These are phyloP conservation scores for Hystrix cristata DNA, from an alignment of 2,113 vertebrate genomes.

Conservation along the genomic window DNA sequence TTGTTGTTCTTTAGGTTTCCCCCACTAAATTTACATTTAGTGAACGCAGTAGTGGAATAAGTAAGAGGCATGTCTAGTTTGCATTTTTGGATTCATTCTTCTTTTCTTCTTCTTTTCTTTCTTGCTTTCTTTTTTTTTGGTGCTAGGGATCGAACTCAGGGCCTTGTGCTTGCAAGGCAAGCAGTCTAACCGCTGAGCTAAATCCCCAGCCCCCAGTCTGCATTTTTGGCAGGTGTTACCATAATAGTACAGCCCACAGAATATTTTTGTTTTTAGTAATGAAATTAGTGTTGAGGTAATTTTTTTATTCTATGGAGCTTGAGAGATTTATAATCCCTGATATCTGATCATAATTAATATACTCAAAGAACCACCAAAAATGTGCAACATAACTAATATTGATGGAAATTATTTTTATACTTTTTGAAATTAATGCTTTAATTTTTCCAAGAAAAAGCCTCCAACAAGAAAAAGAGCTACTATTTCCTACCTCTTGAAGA, in stretches of 20 bases:
- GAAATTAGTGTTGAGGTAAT: constrained; percentile 37
- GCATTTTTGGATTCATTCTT: background rate
- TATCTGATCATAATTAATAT: constrained; percentile 37
- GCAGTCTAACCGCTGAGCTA: too few relatives aligned
- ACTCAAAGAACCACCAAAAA: constrained; percentile 57
- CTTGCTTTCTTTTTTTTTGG: too few relatives aligned
- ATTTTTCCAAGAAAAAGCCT: constrained; percentile 25
- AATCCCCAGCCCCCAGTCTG: too few relatives aligned
- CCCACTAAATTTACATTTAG: background rate
- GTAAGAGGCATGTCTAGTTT: background rate
- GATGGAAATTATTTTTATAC: constrained; percentile 43
- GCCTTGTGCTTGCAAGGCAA: too few relatives aligned
- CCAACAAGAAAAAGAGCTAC: constrained; percentile 29
- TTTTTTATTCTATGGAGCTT: constrained; percentile 42
- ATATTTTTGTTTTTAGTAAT: constrained; percentile 45
- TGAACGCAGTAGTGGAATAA: background rate
- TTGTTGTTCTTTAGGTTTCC: background rate
- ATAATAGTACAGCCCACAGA: background rate
- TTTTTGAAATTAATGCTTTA: constrained; percentile 57
- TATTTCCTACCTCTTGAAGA: constrained; percentile 22
- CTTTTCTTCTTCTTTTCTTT: too few relatives aligned
- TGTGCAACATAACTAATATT: constrained; percentile 13
- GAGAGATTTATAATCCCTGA: constrained; percentile 16
- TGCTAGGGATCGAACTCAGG: too few relatives aligned
- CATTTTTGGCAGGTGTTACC: background rate